These are phyloP conservation scores for Chrysina gloriosa DNA, from an alignment of 2,888 invertebrate genomes.

Conservation along the genomic window DNA sequence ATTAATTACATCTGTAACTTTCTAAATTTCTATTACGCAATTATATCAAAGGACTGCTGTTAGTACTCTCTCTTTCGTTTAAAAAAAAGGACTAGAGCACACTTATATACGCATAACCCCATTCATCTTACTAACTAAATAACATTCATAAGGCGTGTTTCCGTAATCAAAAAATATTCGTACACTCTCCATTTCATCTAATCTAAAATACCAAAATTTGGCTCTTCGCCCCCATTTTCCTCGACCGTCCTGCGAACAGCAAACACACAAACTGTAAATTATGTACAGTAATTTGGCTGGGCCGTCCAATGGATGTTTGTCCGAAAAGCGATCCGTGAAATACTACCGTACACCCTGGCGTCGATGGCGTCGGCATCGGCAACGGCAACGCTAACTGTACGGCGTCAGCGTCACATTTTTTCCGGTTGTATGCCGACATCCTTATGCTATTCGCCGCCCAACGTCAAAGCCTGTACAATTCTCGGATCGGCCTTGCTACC, in stretches of 20 bases:
- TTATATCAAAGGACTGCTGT: background rate
- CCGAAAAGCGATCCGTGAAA: conserved; percentile 6
- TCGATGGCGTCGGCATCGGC: background rate
- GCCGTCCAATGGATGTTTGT: conserved; percentile 27
- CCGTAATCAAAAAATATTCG: conserved; percentile 3
- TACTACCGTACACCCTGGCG: conserved; percentile 6
- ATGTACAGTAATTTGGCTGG: conserved; percentile 33
- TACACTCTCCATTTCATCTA: conserved; percentile 3
- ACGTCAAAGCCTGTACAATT: conserved; percentile 94
- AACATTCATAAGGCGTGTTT: conserved; percentile 30
- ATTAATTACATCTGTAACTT: background rate
- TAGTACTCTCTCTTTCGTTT: background rate
- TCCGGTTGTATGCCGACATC: conserved; percentile 60
- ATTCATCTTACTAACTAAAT: conserved; percentile 31
- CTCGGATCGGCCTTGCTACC: conserved; percentile 98
- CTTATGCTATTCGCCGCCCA: conserved; percentile 77
- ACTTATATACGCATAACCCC: background rate
- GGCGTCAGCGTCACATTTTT: conserved; percentile 56
- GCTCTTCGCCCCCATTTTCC: background rate
- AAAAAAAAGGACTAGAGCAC: conserved; percentile 7
- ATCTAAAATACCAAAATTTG: conserved; percentile 13
- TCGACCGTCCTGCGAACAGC: conserved; percentile 7
- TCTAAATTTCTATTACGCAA: background rate
- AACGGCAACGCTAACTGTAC: background rate
- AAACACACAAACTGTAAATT: conserved; percentile 29